Conservation (phyloP, 2,113 vertebrate genomes). For the Tupaia chinensis region DNA sequence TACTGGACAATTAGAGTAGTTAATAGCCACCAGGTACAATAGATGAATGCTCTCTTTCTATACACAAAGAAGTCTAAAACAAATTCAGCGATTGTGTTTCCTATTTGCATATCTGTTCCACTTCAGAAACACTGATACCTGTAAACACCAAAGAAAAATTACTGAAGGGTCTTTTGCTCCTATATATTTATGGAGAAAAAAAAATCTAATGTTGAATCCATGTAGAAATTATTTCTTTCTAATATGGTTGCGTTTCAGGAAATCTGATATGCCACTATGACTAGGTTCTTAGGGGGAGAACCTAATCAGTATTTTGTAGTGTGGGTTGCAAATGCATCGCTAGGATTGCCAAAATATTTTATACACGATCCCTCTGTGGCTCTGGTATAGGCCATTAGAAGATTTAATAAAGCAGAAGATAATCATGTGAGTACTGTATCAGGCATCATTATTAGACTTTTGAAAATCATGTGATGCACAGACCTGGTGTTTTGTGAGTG, state of each 20-base stretch:
- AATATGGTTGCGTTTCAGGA: slow-evolving; percentile 55
- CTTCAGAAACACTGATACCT: not conserved
- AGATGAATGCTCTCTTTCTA: slow-evolving; percentile 62
- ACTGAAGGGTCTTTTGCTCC: slow-evolving; percentile 50
- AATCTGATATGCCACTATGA: slow-evolving; percentile 71
- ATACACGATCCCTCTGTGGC: not conserved
- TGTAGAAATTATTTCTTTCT: slow-evolving; percentile 58
- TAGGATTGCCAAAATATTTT: slow-evolving; percentile 30
- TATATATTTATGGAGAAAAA: slow-evolving; percentile 40
- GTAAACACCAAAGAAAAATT: slow-evolving; percentile 43
- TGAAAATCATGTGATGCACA: not conserved
- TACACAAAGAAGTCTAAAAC: slow-evolving; percentile 51
- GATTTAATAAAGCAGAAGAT: slow-evolving; percentile 48
- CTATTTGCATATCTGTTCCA: not conserved
- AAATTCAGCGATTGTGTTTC: not conserved
- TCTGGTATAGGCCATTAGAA: not conserved
- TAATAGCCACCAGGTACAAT: slow-evolving; percentile 69
- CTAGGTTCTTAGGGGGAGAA: slow-evolving; percentile 25
- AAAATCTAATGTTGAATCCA: slow-evolving; percentile 47
- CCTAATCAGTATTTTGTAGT: slow-evolving; percentile 10
- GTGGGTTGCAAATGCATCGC: slow-evolving; percentile 19
- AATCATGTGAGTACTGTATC: not conserved
- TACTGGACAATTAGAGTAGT: slow-evolving; percentile 72
- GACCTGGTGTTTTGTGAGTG: not conserved
- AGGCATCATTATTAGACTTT: not conserved